phyloP scores from a whole-genome alignment of 1,140 invertebrate genomes.

The Akabosia matsudoensis region DNA sequence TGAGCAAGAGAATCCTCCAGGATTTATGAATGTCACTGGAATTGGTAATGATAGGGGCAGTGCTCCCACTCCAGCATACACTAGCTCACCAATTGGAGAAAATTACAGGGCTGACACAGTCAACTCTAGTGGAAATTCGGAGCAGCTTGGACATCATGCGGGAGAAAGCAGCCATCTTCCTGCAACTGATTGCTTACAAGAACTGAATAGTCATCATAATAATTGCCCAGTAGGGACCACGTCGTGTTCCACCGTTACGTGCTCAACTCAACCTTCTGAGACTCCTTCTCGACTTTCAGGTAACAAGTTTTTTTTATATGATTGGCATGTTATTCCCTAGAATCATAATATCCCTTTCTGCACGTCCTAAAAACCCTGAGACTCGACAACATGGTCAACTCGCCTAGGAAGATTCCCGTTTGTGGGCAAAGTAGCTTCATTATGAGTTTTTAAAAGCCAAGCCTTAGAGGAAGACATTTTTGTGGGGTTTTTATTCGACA shows the following conservation, averaged over 20 bases:
- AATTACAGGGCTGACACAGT: not conserved
- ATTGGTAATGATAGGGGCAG: not conserved
- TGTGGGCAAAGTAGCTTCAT: not conserved
- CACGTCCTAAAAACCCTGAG: too few relatives aligned
- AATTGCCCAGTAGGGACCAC: conserved; percentile 9
- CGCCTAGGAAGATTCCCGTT: too few relatives aligned
- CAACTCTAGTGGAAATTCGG: not conserved
- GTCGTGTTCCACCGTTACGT: too few relatives aligned
- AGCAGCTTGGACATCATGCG: not conserved
- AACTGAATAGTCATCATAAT: not conserved
- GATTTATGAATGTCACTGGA: conserved; percentile 5
- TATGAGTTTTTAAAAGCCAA: not conserved
- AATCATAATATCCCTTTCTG: conserved; percentile 8
- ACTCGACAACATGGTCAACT: too few relatives aligned
- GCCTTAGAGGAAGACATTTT: not conserved
- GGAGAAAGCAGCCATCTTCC: not conserved
- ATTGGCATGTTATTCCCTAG: conserved; percentile 5
- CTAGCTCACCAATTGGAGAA: too few relatives aligned
- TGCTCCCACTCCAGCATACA: not conserved
- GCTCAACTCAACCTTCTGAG: too few relatives aligned
- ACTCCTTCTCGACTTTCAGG: not conserved
- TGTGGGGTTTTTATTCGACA: not conserved
- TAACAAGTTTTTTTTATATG: not conserved
- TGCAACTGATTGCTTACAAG: not conserved
- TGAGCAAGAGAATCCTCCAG: conserved; percentile 1